phyloP scores from a whole-genome alignment of 92 coral and sea anemone genomes.

The Anthopleura xanthogrammica region DNA sequence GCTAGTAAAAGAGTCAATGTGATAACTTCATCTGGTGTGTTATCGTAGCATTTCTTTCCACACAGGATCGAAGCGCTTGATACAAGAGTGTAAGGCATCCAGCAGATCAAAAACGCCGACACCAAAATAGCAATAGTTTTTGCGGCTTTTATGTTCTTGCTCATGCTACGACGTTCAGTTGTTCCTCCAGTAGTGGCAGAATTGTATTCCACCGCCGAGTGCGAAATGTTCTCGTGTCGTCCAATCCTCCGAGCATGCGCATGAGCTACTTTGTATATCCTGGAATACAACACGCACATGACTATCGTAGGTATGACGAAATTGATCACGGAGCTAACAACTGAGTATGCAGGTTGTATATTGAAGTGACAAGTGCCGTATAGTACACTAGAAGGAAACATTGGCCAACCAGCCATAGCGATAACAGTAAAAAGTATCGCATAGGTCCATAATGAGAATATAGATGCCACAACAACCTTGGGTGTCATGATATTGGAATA shows the following conservation, averaged over 20 bases:
- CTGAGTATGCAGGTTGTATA: conserved; percentile 49
- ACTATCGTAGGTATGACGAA: conserved; percentile 63
- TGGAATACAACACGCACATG: conserved; percentile 64
- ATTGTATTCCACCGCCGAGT: conserved; percentile 10
- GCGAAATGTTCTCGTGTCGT: conserved; percentile 41
- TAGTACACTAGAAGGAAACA: conserved; percentile 36
- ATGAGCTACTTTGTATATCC: conserved; percentile 65
- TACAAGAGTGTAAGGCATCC: conserved; percentile 72
- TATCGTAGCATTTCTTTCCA: conserved; percentile 8
- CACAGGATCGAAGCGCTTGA: conserved; percentile 51
- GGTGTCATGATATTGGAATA: conserved; percentile 60
- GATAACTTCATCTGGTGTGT: conserved; percentile 7
- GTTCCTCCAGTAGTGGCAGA: conserved; percentile 20
- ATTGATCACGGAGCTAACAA: conserved; percentile 65
- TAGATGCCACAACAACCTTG: conserved; percentile 42
- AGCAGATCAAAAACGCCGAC: conserved; percentile 70
- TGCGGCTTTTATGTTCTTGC: conserved; percentile 71
- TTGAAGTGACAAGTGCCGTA: conserved; percentile 48
- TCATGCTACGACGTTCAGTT: conserved; percentile 43
- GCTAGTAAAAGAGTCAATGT: conserved; percentile 49
- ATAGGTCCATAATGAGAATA: conserved; percentile 65
- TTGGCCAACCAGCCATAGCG: conserved; percentile 70
- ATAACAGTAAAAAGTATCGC: conserved; percentile 53
- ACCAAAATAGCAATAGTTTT: conserved; percentile 78
- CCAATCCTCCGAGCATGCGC: conserved; percentile 63